phyloP scores from a whole-genome alignment of 2,113 vertebrate species.

The Pleuronectes platessa region DNA sequence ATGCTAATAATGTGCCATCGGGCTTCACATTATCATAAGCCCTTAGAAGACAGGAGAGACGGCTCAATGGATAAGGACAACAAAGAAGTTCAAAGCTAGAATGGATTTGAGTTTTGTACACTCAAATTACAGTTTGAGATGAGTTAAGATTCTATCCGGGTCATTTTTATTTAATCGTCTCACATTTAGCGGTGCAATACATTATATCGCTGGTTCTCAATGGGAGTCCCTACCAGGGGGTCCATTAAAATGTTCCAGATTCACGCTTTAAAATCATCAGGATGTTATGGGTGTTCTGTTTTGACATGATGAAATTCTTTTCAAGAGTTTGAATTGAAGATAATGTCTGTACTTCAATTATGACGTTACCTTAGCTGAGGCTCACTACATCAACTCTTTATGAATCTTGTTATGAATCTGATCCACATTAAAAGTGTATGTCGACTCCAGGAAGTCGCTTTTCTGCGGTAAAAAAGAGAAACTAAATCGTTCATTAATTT shows the following conservation, averaged over 20 bases:
- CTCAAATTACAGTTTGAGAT: background rate
- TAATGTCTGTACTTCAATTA: background rate
- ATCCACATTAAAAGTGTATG: background rate
- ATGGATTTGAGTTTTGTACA: background rate
- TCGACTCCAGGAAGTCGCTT: constrained; percentile 1
- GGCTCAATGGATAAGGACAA: background rate
- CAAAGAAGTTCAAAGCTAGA: background rate
- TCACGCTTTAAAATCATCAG: background rate
- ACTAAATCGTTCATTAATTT: background rate
- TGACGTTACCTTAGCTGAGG: background rate
- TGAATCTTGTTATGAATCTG: background rate
- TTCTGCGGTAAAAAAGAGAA: background rate
- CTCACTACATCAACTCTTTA: background rate
- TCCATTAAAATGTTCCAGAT: background rate
- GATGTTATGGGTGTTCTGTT: no score
- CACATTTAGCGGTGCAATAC: background rate
- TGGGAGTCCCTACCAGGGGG: no score
- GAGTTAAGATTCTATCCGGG: background rate
- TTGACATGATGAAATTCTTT: background rate
- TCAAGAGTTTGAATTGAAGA: background rate
- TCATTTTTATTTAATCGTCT: background rate
- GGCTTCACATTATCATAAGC: constrained; percentile 30
- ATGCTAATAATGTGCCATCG: constrained; percentile 43
- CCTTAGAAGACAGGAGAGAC: background rate
- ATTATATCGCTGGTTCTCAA: background rate